Evolutionary conservation across 92 coral and sea anemone species (phyloP).

Genomic region (Anthopleura xanthogrammica): DNA sequence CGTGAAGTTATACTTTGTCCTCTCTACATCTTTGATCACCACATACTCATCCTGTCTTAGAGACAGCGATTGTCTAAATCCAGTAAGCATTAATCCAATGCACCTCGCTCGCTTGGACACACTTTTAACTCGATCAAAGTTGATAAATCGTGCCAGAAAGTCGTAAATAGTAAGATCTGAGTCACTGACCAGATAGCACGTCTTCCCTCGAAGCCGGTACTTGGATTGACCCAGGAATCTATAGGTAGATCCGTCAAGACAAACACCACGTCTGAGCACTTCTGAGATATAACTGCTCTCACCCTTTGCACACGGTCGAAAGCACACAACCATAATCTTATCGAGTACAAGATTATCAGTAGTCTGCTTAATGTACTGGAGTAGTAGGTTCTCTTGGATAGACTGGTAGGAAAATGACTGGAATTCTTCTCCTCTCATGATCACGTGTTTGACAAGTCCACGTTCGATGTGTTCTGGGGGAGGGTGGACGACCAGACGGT

Average conservation of each 20-base stretch:
- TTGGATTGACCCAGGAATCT: slow-evolving; percentile 85
- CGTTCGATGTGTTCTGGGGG: slow-evolving; percentile 54
- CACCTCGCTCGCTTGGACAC: slow-evolving; percentile 78
- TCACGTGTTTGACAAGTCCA: slow-evolving; percentile 61
- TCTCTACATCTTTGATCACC: slow-evolving; percentile 63
- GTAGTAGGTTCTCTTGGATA: slow-evolving; percentile 58
- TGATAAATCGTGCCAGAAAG: slow-evolving; percentile 65
- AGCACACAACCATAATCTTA: slow-evolving; percentile 60
- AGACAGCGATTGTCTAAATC: slow-evolving; percentile 64
- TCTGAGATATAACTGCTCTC: slow-evolving; percentile 31
- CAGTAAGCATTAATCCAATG: slow-evolving; percentile 77
- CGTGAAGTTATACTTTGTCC: slow-evolving; percentile 63
- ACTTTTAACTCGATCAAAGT: slow-evolving; percentile 68
- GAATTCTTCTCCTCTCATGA: slow-evolving; percentile 52
- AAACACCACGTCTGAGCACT: slow-evolving; percentile 61
- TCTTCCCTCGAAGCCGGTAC: slow-evolving; percentile 77
- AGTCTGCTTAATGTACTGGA: slow-evolving; percentile 58
- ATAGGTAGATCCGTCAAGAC: slow-evolving; percentile 59
- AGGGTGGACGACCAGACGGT: slow-evolving; percentile 56
- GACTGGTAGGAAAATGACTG: slow-evolving; percentile 54
- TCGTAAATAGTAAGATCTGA: slow-evolving; percentile 70
- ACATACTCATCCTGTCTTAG: slow-evolving; percentile 52
- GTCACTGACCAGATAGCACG: slow-evolving; percentile 77
- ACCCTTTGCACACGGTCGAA: slow-evolving; percentile 37
- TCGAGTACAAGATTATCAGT: slow-evolving; percentile 55